Base-by-base conservation (phyloP, 53 echinoderm and acorn worm species). In the Mesocentrotus franciscanus region DNA sequence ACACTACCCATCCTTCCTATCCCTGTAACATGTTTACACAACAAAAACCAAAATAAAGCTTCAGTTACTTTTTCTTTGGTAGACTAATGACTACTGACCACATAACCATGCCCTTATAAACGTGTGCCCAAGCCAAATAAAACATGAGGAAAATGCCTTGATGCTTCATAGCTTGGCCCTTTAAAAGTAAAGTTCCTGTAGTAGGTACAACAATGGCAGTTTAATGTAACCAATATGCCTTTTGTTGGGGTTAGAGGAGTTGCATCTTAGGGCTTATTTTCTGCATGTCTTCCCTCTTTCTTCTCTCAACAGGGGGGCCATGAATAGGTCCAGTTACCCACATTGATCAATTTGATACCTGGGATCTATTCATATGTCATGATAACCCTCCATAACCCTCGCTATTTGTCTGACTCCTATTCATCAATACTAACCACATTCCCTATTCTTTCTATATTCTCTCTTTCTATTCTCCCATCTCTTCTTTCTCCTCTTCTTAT, bases 311-410 rank as follows among this genome's bases (percentile, higher is more conserved):
- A 60, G 81, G 58, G 49, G 83, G 14, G 27, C 79, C 10, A 81
- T 94, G 94, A 94, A 94, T 94, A 83, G 94, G 60, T 83, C 81
- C 55, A 81, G 81, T 81, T 18, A 81, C 94, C 83, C 62, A 81
- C 61, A 83, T 94, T 94, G 94, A 94, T 94, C 94, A 94, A 81
- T 94, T 94, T 78, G 94, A 94, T 94, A 94, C 94, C 94, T 78
- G 94, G 94, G 83, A 94, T 81, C 94, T 62, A 94, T 94, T 81
- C 94, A 93, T 32, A 56, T 81, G 94, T 93, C 94, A 94, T 15
- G 62, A 62, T 78, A 78, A 57, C 92, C 56, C 75, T 71, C 87
- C 87, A 56, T 87, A 87, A 87, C 87, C 56, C 75, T 72, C 72
- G 76, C 75, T 55, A 92, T 71, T 71, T 72, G 93, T 75, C 78